These are phyloP conservation scores for Phasianus colchicus DNA, from an alignment of 2,113 vertebrate genomes.

Conservation along the genomic window DNA sequence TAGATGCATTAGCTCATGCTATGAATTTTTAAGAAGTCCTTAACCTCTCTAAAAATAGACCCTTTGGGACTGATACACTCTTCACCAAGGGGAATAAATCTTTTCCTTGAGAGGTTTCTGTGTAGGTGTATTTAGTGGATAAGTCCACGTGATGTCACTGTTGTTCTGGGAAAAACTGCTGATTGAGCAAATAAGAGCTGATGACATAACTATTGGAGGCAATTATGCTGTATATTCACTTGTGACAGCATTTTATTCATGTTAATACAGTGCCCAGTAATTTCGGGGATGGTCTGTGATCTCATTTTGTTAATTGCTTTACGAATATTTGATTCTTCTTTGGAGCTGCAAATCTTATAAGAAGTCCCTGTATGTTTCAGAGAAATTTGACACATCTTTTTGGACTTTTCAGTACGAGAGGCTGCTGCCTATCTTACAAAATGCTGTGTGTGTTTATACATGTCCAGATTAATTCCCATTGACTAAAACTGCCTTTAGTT, in stretches of 20 bases:
- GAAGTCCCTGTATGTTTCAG: neutral
- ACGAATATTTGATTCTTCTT: neutral
- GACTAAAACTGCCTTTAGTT: neutral
- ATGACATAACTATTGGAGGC: neutral
- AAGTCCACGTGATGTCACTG: slow-evolving; percentile 78
- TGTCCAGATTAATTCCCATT: neutral
- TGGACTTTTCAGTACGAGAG: neutral
- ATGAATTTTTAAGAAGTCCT: neutral
- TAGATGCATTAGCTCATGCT: neutral
- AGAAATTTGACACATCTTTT: neutral
- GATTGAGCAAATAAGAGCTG: slow-evolving; percentile 3
- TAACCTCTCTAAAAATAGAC: neutral
- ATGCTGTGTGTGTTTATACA: neutral
- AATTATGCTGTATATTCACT: neutral
- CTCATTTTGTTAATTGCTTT: neutral
- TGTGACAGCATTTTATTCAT: slow-evolving; percentile 7
- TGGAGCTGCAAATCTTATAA: neutral
- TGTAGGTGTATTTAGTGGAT: slow-evolving; percentile 41
- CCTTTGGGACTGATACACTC: neutral
- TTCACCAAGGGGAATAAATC: neutral
- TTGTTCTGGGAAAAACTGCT: slow-evolving; percentile 59
- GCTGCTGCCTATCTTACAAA: neutral
- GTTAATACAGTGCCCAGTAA: neutral
- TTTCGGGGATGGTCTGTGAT: neutral
- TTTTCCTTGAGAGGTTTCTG: neutral